These are phyloP conservation scores for Glaucidium brasilianum DNA, from an alignment of 2,113 vertebrate species.

Conservation along the genomic window DNA sequence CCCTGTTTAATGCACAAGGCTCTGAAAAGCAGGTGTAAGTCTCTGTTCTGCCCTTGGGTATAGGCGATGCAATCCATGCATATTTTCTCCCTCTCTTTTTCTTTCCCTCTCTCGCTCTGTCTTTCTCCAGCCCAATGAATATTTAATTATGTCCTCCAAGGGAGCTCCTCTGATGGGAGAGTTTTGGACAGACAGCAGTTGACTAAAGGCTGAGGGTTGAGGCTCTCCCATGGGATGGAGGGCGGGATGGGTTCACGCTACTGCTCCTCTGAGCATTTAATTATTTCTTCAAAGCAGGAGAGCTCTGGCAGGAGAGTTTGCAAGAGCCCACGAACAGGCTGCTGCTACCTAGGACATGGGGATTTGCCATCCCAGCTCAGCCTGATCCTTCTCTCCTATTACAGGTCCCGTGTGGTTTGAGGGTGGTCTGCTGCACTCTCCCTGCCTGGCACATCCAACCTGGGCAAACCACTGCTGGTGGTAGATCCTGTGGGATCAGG, in stretches of 20 bases:
- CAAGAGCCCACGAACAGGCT: neutral
- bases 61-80: neutral
- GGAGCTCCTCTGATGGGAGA: neutral
- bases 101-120: neutral
- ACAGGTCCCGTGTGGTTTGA: accelerated
- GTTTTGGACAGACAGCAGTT: neutral
- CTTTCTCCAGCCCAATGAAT: neutral
- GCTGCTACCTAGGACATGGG: neutral
- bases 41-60: neutral
- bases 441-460: neutral
- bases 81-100: neutral
- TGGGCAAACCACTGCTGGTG: neutral
- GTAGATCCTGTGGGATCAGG: neutral
- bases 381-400: neutral
- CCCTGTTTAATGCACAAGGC: neutral
- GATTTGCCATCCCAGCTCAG: neutral
- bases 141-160: neutral
- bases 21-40: neutral
- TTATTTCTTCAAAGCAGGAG: neutral
- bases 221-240: neutral
- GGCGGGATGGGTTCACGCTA: accelerated
- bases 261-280: neutral
- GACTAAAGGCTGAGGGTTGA: neutral
- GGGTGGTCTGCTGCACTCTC: neutral
- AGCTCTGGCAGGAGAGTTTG: neutral